Conservation (phyloP, 2,797 vertebrate genomes). For the Florisuga fusca region DNA sequence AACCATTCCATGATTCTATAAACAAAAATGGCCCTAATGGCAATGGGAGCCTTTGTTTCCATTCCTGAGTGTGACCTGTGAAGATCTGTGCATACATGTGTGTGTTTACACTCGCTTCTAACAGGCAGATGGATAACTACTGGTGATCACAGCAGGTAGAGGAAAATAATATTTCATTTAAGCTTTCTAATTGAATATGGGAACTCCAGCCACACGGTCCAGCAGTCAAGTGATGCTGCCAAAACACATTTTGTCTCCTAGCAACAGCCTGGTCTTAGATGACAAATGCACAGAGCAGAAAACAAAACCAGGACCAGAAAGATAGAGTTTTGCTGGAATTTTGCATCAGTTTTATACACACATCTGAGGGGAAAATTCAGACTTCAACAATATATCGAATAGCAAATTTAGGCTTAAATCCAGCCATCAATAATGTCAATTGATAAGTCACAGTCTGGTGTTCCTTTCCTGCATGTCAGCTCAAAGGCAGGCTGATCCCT, state of each 20-base stretch:
- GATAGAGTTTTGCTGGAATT: not conserved
- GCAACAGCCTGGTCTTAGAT: not conserved
- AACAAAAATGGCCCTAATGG: not conserved
- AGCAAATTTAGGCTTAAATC: not conserved
- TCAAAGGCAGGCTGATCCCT: not conserved
- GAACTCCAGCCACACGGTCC: not conserved
- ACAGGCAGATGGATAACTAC: not conserved
- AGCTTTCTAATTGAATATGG: not conserved
- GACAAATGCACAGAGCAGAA: not conserved
- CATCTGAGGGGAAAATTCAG: not conserved
- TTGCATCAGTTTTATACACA: rapidly evolving
- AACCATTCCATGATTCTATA: not conserved
- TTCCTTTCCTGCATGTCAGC: not conserved
- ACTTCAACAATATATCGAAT: not conserved
- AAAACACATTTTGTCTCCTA: constrained; percentile 18
- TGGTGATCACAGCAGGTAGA: not conserved
- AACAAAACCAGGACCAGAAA: not conserved
- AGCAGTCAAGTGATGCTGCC: not conserved
- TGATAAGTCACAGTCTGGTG: not conserved
- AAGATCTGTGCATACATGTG: not conserved
- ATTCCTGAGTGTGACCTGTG: not conserved
- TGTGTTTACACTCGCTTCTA: not conserved
- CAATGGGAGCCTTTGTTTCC: not conserved
- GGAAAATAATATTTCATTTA: not conserved
- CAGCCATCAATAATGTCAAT: not conserved